Conservation (phyloP, 2,888 invertebrate genomes). For the Campoletis raptor region DNA sequence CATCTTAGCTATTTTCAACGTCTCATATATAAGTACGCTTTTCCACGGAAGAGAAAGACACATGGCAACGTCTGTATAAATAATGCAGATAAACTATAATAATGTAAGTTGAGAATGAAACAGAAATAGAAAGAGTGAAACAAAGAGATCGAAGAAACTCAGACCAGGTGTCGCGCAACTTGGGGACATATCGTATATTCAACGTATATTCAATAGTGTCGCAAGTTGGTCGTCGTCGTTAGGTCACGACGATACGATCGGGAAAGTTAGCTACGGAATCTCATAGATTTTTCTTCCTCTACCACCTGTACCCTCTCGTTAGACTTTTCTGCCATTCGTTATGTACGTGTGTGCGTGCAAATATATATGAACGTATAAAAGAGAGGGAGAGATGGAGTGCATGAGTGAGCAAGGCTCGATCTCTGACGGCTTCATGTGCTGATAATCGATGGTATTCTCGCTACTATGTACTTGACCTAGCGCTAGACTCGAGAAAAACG, state of each 20-base stretch:
- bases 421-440: neutral
- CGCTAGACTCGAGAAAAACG: slow-evolving; percentile 53
- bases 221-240: slow-evolving; percentile 65
- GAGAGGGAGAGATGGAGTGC: neutral
- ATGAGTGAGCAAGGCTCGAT: neutral
- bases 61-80: neutral
- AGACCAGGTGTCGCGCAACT: slow-evolving; percentile 48
- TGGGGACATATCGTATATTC: no score
- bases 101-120: neutral
- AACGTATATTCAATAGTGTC: slow-evolving; percentile 46
- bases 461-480: slow-evolving; percentile 64
- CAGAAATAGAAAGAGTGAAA: neutral
- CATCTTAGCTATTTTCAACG: neutral
- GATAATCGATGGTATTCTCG: slow-evolving; percentile 23
- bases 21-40: neutral
- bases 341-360: neutral
- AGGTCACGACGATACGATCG: slow-evolving; percentile 67
- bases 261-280: slow-evolving; percentile 64
- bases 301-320: neutral
- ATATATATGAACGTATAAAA: neutral
- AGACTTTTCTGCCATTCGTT: neutral
- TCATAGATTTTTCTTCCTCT: slow-evolving; percentile 35
- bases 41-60: neutral
- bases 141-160: neutral
- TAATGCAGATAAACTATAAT: neutral